These are phyloP conservation scores for Trachymyrmex septentrionalis DNA, from an alignment of 1,140 invertebrate species.

Conservation along the genomic window DNA sequence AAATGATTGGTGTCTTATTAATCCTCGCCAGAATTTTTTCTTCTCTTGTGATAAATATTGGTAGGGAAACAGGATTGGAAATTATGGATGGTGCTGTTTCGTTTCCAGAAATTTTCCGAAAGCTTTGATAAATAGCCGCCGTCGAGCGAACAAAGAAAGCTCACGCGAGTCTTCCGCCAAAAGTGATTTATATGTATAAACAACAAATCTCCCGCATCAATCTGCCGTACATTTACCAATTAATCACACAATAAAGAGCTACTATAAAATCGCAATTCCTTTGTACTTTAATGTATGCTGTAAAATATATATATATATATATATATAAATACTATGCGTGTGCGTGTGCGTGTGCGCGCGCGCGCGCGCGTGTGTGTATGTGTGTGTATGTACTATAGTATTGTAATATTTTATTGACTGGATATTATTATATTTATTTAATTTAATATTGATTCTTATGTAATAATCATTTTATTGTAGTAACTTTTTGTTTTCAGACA, in stretches of 20 bases:
- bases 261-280: background rate
- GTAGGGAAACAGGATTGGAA: background rate
- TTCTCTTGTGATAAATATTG: conserved; percentile 33
- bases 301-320: too few species aligned
- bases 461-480: background rate
- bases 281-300: too few species aligned
- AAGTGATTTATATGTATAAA: conserved; percentile 61
- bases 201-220: conserved; percentile 2
- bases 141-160: background rate
- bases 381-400: too few species aligned
- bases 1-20: conserved; percentile 20
- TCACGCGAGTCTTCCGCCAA: background rate
- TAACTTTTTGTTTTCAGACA: background rate
- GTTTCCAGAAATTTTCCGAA: conserved; percentile 33
- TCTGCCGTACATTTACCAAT: conserved; percentile 16
- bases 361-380: too few species aligned
- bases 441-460: background rate
- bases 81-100: background rate
- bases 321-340: too few species aligned
- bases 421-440: too few species aligned
- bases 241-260: conserved; percentile 11
- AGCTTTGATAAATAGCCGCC: conserved; percentile 51
- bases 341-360: too few species aligned
- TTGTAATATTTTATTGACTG: too few species aligned
- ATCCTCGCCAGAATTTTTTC: background rate